phyloP scores from a whole-genome alignment of 2,113 vertebrate species.

The Cyphomyrus discorhynchus region DNA sequence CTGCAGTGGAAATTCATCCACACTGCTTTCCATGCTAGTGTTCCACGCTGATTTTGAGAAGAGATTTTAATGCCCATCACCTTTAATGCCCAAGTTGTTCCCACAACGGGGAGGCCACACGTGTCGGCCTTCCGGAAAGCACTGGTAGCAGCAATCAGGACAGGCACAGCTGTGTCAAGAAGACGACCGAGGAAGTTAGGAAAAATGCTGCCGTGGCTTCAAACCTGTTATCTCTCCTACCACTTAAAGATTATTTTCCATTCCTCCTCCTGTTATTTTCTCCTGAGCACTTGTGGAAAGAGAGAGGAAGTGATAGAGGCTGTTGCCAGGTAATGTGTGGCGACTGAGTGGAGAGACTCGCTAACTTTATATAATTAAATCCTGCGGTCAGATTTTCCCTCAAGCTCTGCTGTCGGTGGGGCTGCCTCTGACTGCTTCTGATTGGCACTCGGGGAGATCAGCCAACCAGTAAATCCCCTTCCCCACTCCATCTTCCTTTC shows the following conservation, averaged over 20 bases:
- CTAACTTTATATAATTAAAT: slow-evolving; percentile 14
- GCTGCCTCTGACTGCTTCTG: neutral
- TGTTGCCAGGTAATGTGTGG: slow-evolving; percentile 11
- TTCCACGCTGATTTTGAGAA: neutral
- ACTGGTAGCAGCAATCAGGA: neutral
- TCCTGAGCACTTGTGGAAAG: slow-evolving; percentile 25
- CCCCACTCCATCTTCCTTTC: neutral
- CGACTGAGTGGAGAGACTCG: neutral
- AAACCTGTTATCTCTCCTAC: slow-evolving; percentile 17
- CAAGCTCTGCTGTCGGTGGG: neutral
- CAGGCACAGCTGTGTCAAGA: neutral
- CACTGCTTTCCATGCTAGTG: neutral
- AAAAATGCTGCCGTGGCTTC: neutral
- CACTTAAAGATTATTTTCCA: slow-evolving; percentile 9
- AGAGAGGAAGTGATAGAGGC: slow-evolving; percentile 15
- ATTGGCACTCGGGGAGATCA: neutral
- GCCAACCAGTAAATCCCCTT: neutral
- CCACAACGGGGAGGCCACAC: neutral
- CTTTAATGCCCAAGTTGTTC: neutral
- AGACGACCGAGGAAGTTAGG: neutral
- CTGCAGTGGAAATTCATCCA: neutral
- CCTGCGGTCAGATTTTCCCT: slow-evolving; percentile 10
- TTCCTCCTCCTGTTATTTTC: neutral
- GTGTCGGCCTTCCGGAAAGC: neutral
- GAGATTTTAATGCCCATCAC: neutral